Conservation (phyloP, 2,113 vertebrate genomes). For the Callorhinus ursinus region DNA sequence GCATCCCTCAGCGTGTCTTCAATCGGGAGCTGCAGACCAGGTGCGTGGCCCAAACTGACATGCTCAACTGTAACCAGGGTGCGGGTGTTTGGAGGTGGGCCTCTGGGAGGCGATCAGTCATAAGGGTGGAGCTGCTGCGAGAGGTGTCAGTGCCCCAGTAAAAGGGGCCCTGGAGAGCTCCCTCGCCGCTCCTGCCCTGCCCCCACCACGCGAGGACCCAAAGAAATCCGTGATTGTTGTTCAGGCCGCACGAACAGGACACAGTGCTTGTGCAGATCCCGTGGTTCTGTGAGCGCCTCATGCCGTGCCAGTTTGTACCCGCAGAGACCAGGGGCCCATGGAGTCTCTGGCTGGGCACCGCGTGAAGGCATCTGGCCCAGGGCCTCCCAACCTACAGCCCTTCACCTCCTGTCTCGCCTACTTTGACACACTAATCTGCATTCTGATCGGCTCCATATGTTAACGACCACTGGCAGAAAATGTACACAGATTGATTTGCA, state of each 20-base stretch:
- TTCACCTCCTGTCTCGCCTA: neutral
- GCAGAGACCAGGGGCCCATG: too few species aligned
- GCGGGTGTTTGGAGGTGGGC: neutral
- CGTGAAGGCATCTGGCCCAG: too few species aligned
- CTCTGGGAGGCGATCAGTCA: neutral
- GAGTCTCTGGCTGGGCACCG: too few species aligned
- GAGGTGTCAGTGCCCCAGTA: neutral
- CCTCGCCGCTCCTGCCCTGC: too few species aligned
- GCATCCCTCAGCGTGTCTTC: neutral
- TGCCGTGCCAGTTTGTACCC: too few species aligned
- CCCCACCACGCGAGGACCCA: neutral
- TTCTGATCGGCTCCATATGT: neutral
- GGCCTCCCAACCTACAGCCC: too few species aligned
- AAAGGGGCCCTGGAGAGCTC: neutral
- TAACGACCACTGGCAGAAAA: neutral
- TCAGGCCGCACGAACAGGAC: too few species aligned
- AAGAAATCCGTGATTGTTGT: too few species aligned
- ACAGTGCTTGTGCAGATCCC: too few species aligned
- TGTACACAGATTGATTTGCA: neutral
- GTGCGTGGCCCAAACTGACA: neutral
- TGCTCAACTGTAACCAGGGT: too few species aligned
- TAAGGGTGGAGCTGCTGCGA: neutral
- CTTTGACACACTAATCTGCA: neutral
- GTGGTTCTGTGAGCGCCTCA: too few species aligned
- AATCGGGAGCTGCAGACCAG: neutral